These are phyloP conservation scores for Melanotaenia trifasciata DNA, from an alignment of 2,797 vertebrate genomes.

Conservation along the genomic window DNA sequence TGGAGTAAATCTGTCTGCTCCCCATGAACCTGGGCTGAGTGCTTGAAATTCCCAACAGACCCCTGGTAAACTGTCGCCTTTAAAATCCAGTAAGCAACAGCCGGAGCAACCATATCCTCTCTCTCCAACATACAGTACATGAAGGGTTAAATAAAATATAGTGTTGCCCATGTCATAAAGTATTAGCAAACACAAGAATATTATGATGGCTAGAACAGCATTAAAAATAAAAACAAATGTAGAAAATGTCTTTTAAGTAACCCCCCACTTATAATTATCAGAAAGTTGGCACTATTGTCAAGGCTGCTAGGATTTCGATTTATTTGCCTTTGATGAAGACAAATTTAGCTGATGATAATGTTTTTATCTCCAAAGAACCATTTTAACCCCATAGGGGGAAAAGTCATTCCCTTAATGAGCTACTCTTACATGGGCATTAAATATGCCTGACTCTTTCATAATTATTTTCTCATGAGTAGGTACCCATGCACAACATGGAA, in stretches of 20 bases:
- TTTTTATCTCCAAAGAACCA: constrained; percentile 26
- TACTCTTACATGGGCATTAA: constrained; percentile 28
- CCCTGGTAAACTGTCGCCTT: constrained; percentile 62
- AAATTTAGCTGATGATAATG: constrained; percentile 28
- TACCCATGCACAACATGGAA: constrained; percentile 18
- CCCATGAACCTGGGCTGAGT: constrained; percentile 56
- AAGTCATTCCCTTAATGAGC: constrained; percentile 46
- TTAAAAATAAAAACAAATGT: not conserved
- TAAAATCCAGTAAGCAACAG: constrained; percentile 55
- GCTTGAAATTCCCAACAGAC: constrained; percentile 49
- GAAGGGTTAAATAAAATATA: not conserved
- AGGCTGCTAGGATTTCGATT: constrained; percentile 1
- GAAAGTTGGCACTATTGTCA: not conserved
- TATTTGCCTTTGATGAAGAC: constrained; percentile 19
- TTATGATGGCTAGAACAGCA: not conserved
- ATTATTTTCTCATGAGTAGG: constrained; percentile 43
- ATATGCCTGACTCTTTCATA: constrained; percentile 37
- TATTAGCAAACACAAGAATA: not conserved
- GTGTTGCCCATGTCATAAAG: not conserved
- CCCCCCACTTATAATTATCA: constrained; percentile 4
- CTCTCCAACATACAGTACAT: constrained; percentile 14
- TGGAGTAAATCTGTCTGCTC: constrained; percentile 54
- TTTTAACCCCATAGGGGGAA: constrained; percentile 4
- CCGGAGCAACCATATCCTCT: constrained; percentile 50
- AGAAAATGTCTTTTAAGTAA: not conserved